Base-by-base conservation (phyloP, 2,888 invertebrate genomes). In the Drosophila niveifrons region DNA sequence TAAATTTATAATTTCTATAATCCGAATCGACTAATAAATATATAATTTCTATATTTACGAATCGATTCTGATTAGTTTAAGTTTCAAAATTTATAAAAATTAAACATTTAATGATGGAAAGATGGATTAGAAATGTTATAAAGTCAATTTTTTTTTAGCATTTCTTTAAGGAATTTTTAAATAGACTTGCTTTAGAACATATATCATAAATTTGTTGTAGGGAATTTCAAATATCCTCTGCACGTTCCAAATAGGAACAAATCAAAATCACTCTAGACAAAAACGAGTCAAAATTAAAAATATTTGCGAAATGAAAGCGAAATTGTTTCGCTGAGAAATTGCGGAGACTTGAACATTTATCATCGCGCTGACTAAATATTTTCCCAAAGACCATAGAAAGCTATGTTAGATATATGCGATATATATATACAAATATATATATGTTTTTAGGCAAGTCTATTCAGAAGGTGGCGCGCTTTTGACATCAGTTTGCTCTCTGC, bases 381-480 rank as follows among this genome's bases (percentile, higher is more conserved):
- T 55, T 56, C 15, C 50, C 28, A 17, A 36, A n/a, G 13, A 28
- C 51, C 51, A 68, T 44, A 50, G 66, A 62, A 63, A 55, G 56
- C 57, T 55, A n/a, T n/a, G n/a, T n/a, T n/a, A 47, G 10, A 15
- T 58, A 31, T 11, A 44, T 50, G 15, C 6, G 23, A 23, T 23
- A 23, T 47, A 47, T 57, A 58, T 50, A 47, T 57, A 58, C 47
- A 13, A 29, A 43, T 44, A 59, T 67, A 69, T 23, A 34, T 7
- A 31, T 63, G 10, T 59, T 23, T 23, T 23, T 23, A 50, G 50
- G 39, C 52, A 62, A 48, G 10, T 55, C 51, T 48, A 39, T 28
- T 44, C 29, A 15, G 44, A n/a, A 61, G 44, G 48, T 69, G 82
- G 83, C 82, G 82, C 68, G 84, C 84, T 83, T 88, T 78, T 72